Evolutionary conservation across 1,140 invertebrate genomes (phyloP).

Genomic region (Dendrolimus punctatus): DNA sequence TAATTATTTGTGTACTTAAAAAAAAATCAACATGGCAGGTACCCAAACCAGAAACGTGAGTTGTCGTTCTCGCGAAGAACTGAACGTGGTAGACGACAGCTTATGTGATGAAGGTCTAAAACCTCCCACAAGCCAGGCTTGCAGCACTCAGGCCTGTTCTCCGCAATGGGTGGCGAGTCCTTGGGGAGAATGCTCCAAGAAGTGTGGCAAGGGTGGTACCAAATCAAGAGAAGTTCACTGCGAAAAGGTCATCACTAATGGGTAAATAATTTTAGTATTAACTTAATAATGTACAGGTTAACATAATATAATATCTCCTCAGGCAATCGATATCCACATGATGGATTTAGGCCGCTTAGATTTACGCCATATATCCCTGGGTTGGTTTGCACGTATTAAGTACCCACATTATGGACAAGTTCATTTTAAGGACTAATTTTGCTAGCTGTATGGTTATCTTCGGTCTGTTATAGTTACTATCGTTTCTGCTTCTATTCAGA

Average conservation of each 20-base stretch:
- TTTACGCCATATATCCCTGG: too few relatives aligned
- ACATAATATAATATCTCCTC: neutral
- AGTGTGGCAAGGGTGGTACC: slow-evolving; percentile 83
- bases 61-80: slow-evolving; percentile 79
- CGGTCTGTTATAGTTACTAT: too few relatives aligned
- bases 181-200: slow-evolving; percentile 88
- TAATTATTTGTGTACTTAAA: too few relatives aligned
- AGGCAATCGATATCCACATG: too few relatives aligned
- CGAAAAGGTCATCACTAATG: slow-evolving; percentile 78
- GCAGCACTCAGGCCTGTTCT: slow-evolving; percentile 85
- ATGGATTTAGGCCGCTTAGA: too few relatives aligned
- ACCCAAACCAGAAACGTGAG: slow-evolving; percentile 81
- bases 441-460: too few relatives aligned
- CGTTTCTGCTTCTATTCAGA: too few relatives aligned
- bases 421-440: too few relatives aligned
- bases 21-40: slow-evolving; percentile 63
- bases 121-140: slow-evolving; percentile 80
- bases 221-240: slow-evolving; percentile 84
- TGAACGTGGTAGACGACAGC: slow-evolving; percentile 78
- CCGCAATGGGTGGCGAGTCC: slow-evolving; percentile 85
- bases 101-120: slow-evolving; percentile 84
- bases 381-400: too few relatives aligned
- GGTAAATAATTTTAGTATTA: slow-evolving; percentile 48
- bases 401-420: too few relatives aligned
- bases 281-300: neutral